Conservation (phyloP, 1,140 invertebrate genomes). For the Neotoxoptera formosana region DNA sequence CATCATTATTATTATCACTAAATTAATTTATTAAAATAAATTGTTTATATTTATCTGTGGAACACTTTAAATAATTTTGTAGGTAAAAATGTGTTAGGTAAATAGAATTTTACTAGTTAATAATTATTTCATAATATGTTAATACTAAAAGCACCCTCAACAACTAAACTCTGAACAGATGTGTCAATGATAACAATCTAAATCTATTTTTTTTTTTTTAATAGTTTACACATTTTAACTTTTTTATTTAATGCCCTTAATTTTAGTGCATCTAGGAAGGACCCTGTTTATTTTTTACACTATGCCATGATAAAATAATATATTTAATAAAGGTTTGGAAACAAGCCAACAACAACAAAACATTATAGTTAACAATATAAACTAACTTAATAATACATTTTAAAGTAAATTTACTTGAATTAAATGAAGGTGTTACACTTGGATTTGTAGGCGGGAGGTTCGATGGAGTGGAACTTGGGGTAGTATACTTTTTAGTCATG, state of each 20-base stretch:
- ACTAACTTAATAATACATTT: neutral
- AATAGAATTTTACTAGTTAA: neutral
- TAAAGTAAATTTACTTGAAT: constrained; percentile 24
- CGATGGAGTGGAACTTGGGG: neutral
- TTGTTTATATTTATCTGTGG: neutral
- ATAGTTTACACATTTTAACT: neutral
- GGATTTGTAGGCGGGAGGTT: neutral
- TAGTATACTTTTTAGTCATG: constrained; percentile 31
- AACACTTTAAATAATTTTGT: neutral
- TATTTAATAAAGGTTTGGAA: neutral
- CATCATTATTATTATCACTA: neutral
- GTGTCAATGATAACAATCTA: no score
- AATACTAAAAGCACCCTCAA: neutral
- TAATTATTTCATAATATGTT: neutral
- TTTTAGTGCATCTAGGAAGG: neutral
- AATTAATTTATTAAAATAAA: neutral
- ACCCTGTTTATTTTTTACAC: neutral
- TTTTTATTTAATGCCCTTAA: neutral
- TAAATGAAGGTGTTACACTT: neutral
- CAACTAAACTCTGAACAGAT: neutral
- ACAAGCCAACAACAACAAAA: no score
- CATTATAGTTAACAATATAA: neutral
- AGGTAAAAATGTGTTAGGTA: neutral
- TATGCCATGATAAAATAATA: neutral
- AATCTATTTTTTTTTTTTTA: no score